Conservation (phyloP, 2,888 invertebrate genomes). For the Cantharis rustica region DNA sequence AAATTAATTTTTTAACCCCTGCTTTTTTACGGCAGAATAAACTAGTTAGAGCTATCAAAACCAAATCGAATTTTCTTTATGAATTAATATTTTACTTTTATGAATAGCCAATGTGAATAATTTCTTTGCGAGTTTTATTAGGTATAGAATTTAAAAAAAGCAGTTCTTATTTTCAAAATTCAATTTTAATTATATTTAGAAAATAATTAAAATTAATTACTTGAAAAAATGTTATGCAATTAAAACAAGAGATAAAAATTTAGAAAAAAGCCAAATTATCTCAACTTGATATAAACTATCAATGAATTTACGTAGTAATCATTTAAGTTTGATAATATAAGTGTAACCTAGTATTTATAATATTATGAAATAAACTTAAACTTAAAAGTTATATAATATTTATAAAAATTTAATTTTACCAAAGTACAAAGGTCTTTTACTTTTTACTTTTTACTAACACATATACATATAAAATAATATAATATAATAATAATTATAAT, state of each 20-base stretch:
- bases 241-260: not conserved
- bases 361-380: too few relatives aligned
- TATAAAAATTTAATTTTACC: not conserved
- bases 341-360: not conserved
- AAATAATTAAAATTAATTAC: not conserved
- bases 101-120: too few relatives aligned
- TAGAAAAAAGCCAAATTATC: not conserved
- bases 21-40: too few relatives aligned
- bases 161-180: not conserved
- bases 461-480: too few relatives aligned
- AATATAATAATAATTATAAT: too few relatives aligned
- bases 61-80: too few relatives aligned
- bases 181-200: not conserved
- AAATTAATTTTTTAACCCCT: too few relatives aligned
- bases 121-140: too few relatives aligned
- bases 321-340: not conserved
- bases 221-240: not conserved
- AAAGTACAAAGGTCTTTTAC: not conserved
- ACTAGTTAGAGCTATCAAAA: too few relatives aligned
- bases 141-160: too few relatives aligned
- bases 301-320: not conserved
- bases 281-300: not conserved
- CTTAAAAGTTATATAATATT: not conserved
- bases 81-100: too few relatives aligned
- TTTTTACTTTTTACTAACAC: too few relatives aligned